Conservation (phyloP, 92 coral and sea anemone genomes). For the Chrysogorgia sp. region DNA sequence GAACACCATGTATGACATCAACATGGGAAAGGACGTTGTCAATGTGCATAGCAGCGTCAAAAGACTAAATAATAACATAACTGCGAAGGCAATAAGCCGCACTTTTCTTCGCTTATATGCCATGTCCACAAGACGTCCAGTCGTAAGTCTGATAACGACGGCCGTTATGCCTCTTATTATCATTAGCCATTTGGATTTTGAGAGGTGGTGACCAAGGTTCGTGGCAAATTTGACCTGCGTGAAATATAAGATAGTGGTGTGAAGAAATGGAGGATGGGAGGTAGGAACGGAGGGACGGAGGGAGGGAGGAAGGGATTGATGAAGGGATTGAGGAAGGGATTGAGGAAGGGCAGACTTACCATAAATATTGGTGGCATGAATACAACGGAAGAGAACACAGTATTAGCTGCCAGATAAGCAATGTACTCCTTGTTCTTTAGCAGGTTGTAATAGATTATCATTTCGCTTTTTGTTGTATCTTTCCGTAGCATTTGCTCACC, state of each 20-base stretch:
- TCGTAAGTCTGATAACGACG: neutral
- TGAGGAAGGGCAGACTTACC: conserved; percentile 38
- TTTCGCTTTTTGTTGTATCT: neutral
- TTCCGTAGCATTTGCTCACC: neutral
- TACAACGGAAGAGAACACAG: conserved; percentile 29
- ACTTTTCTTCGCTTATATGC: neutral
- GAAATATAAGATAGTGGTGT: neutral
- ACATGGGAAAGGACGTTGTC: neutral
- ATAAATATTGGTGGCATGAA: conserved; percentile 55
- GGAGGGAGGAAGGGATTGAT: too few relatives aligned
- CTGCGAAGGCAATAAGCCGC: neutral
- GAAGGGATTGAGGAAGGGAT: neutral
- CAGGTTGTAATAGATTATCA: conserved; percentile 11
- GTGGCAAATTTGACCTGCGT: conserved; percentile 6
- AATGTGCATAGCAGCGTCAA: neutral
- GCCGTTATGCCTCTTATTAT: neutral
- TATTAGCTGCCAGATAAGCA: conserved; percentile 30
- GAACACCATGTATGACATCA: conserved; percentile 9
- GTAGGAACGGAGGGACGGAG: neutral
- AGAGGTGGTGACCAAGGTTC: neutral
- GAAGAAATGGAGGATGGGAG: neutral
- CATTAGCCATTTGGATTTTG: conserved; percentile 9
- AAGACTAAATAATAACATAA: neutral
- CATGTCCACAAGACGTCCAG: neutral
- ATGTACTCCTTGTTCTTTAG: conserved; percentile 34